phyloP scores from a whole-genome alignment of 2,113 vertebrate species.

The Eretmochelys imbricata region DNA sequence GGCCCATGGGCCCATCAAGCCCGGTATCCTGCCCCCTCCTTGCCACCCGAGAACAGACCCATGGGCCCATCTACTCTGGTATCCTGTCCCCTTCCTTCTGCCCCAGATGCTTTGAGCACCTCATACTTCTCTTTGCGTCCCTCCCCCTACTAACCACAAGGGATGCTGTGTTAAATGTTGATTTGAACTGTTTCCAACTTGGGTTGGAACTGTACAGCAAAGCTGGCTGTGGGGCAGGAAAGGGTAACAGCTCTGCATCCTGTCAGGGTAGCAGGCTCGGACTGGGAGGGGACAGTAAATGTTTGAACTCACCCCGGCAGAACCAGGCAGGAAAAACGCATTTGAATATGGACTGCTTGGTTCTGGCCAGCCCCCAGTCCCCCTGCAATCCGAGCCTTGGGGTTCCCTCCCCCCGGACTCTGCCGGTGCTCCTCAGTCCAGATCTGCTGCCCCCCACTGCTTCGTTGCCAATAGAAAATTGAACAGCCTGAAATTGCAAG shows the following conservation, averaged over 20 bases:
- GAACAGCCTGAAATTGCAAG: neutral
- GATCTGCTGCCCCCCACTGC: neutral
- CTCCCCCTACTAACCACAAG: neutral
- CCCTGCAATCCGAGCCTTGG: neutral
- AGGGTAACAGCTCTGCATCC: neutral
- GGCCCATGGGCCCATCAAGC: neutral
- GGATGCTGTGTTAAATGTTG: neutral
- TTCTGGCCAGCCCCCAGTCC: neutral
- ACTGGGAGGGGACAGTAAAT: neutral
- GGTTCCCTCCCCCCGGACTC: neutral
- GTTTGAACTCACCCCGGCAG: neutral
- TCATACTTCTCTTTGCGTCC: neutral
- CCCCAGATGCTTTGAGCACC: neutral
- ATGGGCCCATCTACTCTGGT: no score
- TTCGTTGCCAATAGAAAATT: neutral
- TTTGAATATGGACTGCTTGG: neutral
- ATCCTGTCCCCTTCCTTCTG: neutral
- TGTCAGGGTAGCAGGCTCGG: fast-evolving
- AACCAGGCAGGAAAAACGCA: neutral
- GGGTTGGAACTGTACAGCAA: neutral
- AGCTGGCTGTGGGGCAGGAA: neutral
- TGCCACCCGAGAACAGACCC: neutral
- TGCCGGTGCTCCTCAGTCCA: neutral
- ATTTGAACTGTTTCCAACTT: neutral
- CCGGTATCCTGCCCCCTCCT: neutral